Evolutionary conservation across 30 jellyfish, hydroid and myxozoan species (phyloP).

Genomic region (Pelagia noctiluca): DNA sequence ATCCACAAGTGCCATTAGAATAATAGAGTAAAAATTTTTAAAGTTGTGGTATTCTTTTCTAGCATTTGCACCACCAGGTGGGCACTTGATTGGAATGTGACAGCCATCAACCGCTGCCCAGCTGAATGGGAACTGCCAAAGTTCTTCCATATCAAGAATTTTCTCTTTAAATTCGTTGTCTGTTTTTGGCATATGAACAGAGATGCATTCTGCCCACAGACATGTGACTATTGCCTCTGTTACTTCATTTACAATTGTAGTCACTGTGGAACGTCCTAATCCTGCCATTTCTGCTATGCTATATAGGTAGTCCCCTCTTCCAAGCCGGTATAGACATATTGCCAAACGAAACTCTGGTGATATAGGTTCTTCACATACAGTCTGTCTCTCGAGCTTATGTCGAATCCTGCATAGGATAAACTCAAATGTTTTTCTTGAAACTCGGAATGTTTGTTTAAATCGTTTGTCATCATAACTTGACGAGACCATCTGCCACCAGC

Average conservation of each 20-base stretch:
- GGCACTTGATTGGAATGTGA: too few relatives aligned
- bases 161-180: slow-evolving; percentile 10
- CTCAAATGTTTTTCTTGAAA: slow-evolving; percentile 17
- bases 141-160: slow-evolving; percentile 18
- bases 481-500: slow-evolving; percentile 24
- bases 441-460: slow-evolving; percentile 20
- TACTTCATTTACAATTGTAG: slow-evolving; percentile 17
- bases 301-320: too few relatives aligned
- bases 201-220: too few relatives aligned
- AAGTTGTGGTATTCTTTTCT: too few relatives aligned
- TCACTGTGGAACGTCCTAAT: slow-evolving; percentile 19
- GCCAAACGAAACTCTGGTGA: too few relatives aligned
- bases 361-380: too few relatives aligned
- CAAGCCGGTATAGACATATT: too few relatives aligned
- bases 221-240: slow-evolving; percentile 3
- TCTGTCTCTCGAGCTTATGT: slow-evolving; percentile 6
- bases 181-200: too few relatives aligned
- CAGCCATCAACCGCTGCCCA: too few relatives aligned
- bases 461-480: slow-evolving; percentile 9
- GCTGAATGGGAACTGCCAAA: slow-evolving; percentile 33
- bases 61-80: too few relatives aligned
- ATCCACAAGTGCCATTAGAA: not conserved
- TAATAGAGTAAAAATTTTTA: not conserved
- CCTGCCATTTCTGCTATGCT: slow-evolving; percentile 4
- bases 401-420: slow-evolving; percentile 4